These are phyloP conservation scores for Poecile montanus DNA, from an alignment of 2,797 vertebrate genomes.

Conservation along the genomic window DNA sequence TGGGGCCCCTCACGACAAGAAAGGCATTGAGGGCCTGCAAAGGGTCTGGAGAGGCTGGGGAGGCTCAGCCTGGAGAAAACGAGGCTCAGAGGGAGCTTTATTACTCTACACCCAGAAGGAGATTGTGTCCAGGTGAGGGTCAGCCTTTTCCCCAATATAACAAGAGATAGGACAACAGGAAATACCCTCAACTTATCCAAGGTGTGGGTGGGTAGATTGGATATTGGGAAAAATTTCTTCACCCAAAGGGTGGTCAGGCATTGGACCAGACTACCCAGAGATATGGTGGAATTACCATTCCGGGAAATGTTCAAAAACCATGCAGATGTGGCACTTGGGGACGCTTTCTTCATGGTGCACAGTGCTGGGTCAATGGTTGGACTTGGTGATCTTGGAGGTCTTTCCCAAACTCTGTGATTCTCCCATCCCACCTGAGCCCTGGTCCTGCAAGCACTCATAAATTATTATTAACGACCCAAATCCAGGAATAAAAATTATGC, in stretches of 20 bases:
- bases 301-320: background rate
- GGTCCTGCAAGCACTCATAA: background rate
- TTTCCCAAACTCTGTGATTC: background rate
- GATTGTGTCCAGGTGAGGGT: no score
- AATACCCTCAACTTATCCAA: background rate
- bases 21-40: background rate
- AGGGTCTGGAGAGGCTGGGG: background rate
- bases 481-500: background rate
- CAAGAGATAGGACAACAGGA: background rate
- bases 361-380: background rate
- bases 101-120: background rate
- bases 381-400: background rate
- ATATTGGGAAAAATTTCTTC: background rate
- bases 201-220: background rate
- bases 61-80: background rate
- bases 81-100: background rate
- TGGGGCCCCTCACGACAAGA: no score
- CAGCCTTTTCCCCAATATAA: background rate
- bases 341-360: background rate
- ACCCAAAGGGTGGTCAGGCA: rapidly evolving
- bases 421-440: background rate
- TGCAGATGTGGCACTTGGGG: background rate
- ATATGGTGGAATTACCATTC: background rate
- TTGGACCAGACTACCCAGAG: background rate
- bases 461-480: rapidly evolving